Percentiles rank a stretch among this genome's conserved stretches.
Conservation (phyloP, 2,797 vertebrate genomes). For the Harpagifer antarcticus region DNA sequence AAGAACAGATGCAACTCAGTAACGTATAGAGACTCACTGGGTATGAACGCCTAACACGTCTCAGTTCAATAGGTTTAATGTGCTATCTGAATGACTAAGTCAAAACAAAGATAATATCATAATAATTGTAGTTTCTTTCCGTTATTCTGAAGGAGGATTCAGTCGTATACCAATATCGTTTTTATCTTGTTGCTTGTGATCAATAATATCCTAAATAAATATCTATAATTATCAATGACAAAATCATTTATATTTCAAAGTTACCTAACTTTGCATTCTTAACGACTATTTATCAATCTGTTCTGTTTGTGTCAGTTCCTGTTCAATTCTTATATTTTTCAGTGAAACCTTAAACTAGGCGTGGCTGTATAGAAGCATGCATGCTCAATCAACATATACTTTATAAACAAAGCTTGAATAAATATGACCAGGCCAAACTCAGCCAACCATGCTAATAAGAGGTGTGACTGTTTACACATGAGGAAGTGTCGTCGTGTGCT, state of each 20-base stretch:
- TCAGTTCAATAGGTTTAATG: not conserved
- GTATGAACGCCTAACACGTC: not conserved
- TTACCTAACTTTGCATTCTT: no score
- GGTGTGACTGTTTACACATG: not conserved
- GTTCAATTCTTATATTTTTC: not conserved
- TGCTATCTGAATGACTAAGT: no score
- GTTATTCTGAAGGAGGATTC: no score
- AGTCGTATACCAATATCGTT: no score
- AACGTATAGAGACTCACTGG: not conserved
- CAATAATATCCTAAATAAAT: no score
- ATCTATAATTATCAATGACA: no score
- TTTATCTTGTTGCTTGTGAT: no score
- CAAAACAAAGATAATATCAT: no score
- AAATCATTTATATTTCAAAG: no score
- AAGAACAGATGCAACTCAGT: not conserved
- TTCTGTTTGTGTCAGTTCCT: not conserved
- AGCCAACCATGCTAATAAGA: not conserved
- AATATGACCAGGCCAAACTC: not conserved
- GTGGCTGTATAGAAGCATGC: not conserved
- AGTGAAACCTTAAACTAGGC: not conserved
- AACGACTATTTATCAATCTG: no score
- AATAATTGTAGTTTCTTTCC: no score
- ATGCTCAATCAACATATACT: not conserved
- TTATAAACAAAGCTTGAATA: not conserved
- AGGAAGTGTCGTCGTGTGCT: not conserved